Conservation (phyloP, 2,888 invertebrate species). For the Sturmia bella region DNA sequence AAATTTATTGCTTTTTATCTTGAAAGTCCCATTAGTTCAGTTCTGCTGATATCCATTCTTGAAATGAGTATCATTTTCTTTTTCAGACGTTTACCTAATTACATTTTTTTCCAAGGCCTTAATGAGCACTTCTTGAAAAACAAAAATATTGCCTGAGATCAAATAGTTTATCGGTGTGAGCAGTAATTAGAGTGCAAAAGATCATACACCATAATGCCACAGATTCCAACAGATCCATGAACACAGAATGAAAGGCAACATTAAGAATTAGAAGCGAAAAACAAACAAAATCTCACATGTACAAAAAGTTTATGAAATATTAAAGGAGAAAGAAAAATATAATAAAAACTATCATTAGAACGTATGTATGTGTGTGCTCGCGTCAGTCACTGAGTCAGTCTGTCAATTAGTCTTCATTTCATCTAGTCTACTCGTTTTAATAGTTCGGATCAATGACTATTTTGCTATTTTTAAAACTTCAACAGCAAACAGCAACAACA, state of each 20-base stretch:
- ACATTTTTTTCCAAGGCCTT: conserved; percentile 29
- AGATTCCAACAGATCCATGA: conserved; percentile 47
- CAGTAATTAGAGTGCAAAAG: conserved; percentile 69
- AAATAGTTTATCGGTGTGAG: conserved; percentile 63
- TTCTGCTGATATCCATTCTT: too few relatives aligned
- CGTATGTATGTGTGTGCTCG: not conserved
- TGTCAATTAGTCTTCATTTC: conserved; percentile 26
- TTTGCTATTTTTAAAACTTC: conserved; percentile 62
- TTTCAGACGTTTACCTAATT: conserved; percentile 39
- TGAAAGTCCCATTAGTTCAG: too few relatives aligned
- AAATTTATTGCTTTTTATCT: too few relatives aligned
- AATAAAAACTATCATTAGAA: conserved; percentile 37
- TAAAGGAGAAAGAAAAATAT: not conserved
- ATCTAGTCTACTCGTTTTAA: conserved; percentile 51
- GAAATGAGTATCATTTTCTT: not conserved
- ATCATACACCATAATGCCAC: conserved; percentile 64
- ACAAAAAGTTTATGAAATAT: conserved; percentile 47
- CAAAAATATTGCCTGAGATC: conserved; percentile 48
- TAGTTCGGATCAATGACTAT: conserved; percentile 61
- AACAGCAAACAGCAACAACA: not conserved
- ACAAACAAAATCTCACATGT: conserved; percentile 2
- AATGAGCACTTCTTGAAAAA: conserved; percentile 8
- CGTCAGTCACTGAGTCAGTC: conserved; percentile 9
- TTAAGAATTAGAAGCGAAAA: not conserved
- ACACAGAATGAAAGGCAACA: conserved; percentile 34